Percentiles rank a stretch among this genome's conserved stretches.
These are phyloP conservation scores for Ibidorhyncha struthersii DNA, from an alignment of 2,113 vertebrate genomes.

Conservation along the genomic window DNA sequence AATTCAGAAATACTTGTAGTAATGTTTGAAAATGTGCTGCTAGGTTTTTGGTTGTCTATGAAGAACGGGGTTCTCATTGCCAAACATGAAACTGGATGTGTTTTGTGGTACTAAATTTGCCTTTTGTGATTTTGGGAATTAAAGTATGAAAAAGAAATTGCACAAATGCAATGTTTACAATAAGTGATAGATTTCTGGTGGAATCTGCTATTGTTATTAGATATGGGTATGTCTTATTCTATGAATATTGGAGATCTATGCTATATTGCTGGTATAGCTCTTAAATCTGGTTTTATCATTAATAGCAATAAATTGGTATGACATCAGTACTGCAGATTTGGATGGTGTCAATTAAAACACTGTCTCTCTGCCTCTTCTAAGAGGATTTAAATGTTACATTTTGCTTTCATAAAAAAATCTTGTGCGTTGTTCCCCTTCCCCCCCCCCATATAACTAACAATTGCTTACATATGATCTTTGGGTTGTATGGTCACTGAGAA, in stretches of 20 bases:
- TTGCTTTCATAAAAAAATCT: constrained; percentile 22
- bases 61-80: constrained; percentile 58
- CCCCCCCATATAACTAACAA: not conserved
- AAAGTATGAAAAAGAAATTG: constrained; percentile 70
- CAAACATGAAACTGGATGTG: constrained; percentile 67
- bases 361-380: constrained; percentile 3
- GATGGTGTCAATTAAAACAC: constrained; percentile 17
- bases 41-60: constrained; percentile 63
- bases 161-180: constrained; percentile 73
- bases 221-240: constrained; percentile 45
- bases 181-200: constrained; percentile 63
- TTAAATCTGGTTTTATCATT: no score
- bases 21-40: constrained; percentile 70
- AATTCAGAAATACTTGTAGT: constrained; percentile 64
- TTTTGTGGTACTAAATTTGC: constrained; percentile 73
- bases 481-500: not conserved
- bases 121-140: constrained; percentile 74
- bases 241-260: constrained; percentile 46
- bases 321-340: constrained; percentile 52
- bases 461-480: not conserved
- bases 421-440: not conserved
- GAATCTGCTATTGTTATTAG: constrained; percentile 66
- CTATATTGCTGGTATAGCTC: constrained; percentile 20
- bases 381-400: constrained; percentile 33
- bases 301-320: constrained; percentile 25